Evolutionary conservation across 2,113 vertebrate species (phyloP), one percentile per base, ranked within the genome.

Genomic region (Crotophaga sulcirostris): DNA sequence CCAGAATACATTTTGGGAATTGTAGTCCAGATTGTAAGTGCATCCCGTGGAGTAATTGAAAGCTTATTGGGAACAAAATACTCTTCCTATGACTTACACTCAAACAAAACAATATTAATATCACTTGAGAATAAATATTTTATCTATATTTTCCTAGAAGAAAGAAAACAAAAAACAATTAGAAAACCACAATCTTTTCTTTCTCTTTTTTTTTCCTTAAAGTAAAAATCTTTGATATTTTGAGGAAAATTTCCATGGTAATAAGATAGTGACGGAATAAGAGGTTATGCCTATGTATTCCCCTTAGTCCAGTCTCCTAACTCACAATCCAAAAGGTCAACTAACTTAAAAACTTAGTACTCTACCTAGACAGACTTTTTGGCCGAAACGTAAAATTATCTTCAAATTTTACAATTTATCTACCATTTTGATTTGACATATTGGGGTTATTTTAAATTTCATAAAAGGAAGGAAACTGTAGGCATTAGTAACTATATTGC

Each of bases 151-250:
- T 94, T 72, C n/a, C 10, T 13, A 81, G 15, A 1, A 70, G 8
- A 8, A 23, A 63, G 72, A 2, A 3, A 6, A 7, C n/a, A n/a
- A n/a, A n/a, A n/a, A 47, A 7, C 0, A 20, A 8, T 11, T 23
- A 47, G 4, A 14, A 51, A 74, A 45, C 20, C 3, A 55, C 8
- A 44, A 33, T 28, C 4, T 69, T 80, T 82, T 34, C 66, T 44
- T 51, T 0, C 7, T 73, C 3, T 40, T 54, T 38, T 63, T 56
- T 56, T 38, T 31, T n/a, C n/a, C n/a, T n/a, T n/a, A n/a, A n/a
- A n/a, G n/a, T n/a, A n/a, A n/a, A n/a, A n/a, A n/a, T n/a, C 19
- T 28, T 36, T 55, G 7, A 55, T 9, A 44, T 64, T 88, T 91
- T 0, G 3, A 17, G 25, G 26, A 82, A 88, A 23, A n/a, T 38